Base-by-base conservation (phyloP, 2,888 invertebrate genomes). In the Myopa testacea region DNA sequence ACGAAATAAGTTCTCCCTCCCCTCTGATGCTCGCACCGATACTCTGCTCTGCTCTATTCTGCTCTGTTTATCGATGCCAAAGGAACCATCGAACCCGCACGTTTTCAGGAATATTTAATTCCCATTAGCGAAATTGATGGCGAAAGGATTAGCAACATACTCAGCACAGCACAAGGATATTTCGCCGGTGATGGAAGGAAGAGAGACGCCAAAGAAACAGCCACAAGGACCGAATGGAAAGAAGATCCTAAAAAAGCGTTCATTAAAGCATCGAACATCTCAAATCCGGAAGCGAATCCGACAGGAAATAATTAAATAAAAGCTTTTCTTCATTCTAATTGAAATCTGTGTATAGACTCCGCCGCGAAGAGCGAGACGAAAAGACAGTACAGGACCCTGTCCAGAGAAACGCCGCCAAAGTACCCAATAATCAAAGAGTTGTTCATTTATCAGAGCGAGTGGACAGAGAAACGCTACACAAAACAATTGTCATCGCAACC, bases 91-190 rank as follows among this genome's bases (percentile, higher is more conserved):
- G 70, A 55, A 62, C 62, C 62, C 65, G 70, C 60, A 71, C 71
- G 71, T 71, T 63, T 72, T 60, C 75, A 67, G 58, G 78, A 75
- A 78, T 78, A 75, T 78, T 78, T 78, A 75, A 78, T 75, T 75
- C 75, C 75, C 78, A 78, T 78, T 78, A 78, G 78, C 67, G 67
- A 71, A 75, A 78, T 78, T 78, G 75, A 78, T 75, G 70, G 75
- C 78, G 58, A 75, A 71, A 75, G 78, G 75, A 75, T 78, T 75
- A 78, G 72, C 75, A 75, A 26, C 50, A 60, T 52, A 63, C 38
- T 58, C 58, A 38, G 67, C 45, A 8, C 68, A 40, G 16, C 37
- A 40, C 55, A 75, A 75, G 68, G 50, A 76, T n/a, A n/a, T n/a
- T n/a, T n/a, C n/a, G n/a, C n/a, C 70, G 70, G 34, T 71, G 70